Percentiles rank a stretch among this genome's conserved stretches.
Evolutionary conservation across 2,113 vertebrate species (phyloP).

Genomic region (Petrocephalus zakoni): DNA sequence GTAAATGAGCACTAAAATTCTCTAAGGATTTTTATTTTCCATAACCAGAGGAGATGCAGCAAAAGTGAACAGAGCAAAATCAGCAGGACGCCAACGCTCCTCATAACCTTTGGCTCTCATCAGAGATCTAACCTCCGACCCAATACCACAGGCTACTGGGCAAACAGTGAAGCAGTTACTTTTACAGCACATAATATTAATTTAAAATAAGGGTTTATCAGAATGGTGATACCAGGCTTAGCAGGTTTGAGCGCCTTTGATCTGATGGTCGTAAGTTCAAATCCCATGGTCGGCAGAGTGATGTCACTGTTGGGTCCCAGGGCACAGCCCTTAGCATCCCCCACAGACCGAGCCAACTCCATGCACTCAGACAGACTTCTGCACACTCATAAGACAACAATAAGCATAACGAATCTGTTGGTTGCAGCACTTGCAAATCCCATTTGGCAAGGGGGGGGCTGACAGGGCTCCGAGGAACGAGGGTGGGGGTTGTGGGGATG

Average conservation of each 20-base stretch:
- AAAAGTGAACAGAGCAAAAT: not conserved
- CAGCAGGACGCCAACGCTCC: not conserved
- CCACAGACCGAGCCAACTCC: too few species aligned
- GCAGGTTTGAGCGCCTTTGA: not conserved
- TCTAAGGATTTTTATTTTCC: not conserved
- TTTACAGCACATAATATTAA: not conserved
- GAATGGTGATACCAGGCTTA: not conserved
- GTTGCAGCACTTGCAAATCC: constrained; percentile 16
- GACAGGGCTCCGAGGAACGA: not conserved
- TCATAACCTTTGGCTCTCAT: not conserved
- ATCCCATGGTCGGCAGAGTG: not conserved
- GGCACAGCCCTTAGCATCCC: not conserved
- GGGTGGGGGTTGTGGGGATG: not conserved
- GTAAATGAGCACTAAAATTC: not conserved
- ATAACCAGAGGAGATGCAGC: not conserved
- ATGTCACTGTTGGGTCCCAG: not conserved
- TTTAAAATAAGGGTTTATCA: too few species aligned
- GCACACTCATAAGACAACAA: not conserved
- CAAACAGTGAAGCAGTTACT: not conserved
- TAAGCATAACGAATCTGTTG: not conserved
- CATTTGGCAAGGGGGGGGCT: not conserved
- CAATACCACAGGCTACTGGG: not conserved
- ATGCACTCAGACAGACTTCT: not conserved
- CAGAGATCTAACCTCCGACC: not conserved
- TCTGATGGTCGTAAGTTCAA: not conserved